phyloP scores from a whole-genome alignment of 1,140 invertebrate genomes.

The Drosophila nannoptera region DNA sequence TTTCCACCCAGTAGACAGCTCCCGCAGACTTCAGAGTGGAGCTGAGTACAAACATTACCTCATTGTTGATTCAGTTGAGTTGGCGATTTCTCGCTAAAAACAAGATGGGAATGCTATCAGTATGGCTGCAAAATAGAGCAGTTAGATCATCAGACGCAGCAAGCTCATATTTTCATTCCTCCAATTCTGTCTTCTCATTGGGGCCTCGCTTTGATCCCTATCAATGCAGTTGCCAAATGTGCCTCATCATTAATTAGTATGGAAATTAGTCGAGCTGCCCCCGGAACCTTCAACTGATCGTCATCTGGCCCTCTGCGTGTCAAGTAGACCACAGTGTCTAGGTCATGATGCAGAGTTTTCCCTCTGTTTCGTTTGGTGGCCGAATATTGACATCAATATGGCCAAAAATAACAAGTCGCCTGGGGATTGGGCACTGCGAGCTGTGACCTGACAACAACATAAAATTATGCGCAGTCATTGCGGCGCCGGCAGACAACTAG shows the following conservation, averaged over 20 bases:
- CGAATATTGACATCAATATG: constrained; percentile 52
- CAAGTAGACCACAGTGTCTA: constrained; percentile 57
- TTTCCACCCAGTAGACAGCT: not conserved
- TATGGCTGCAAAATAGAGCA: not conserved
- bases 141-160: not conserved
- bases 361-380: no score
- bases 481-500: constrained; percentile 53
- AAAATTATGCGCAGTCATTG: constrained; percentile 74
- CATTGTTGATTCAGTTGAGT: constrained; percentile 67
- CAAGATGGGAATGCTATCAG: not conserved
- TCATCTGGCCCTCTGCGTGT: constrained; percentile 19
- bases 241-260: constrained; percentile 34
- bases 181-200: not conserved
- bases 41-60: constrained; percentile 51
- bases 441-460: constrained; percentile 36
- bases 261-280: constrained; percentile 22
- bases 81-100: constrained; percentile 35
- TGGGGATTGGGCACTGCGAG: constrained; percentile 20
- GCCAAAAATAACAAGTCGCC: constrained; percentile 30
- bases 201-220: constrained; percentile 2
- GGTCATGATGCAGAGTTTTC: constrained; percentile 50
- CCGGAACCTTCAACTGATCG: constrained; percentile 24
- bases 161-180: no score
- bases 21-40: constrained; percentile 10
- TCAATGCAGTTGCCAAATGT: not conserved